These are phyloP conservation scores for Anabacerthia variegaticeps DNA, from an alignment of 2,797 vertebrate species.

Conservation along the genomic window DNA sequence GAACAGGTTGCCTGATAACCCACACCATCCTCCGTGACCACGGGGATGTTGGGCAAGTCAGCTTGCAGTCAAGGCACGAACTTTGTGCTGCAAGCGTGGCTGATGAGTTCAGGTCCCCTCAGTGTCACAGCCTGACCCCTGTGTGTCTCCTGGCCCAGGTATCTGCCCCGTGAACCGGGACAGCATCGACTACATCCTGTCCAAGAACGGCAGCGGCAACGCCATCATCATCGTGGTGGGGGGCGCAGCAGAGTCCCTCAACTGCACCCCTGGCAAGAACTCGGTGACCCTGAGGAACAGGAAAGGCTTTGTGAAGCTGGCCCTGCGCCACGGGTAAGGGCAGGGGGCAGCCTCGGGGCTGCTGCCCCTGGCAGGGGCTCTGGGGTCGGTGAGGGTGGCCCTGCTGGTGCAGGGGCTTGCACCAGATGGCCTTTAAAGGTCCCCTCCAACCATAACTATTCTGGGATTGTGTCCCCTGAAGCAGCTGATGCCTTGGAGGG, in stretches of 20 bases:
- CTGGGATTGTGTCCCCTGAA: neutral
- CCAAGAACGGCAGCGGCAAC: constrained; percentile 89
- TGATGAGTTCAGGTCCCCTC: neutral
- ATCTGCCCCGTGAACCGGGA: constrained; percentile 94
- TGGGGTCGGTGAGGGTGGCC: too few species aligned
- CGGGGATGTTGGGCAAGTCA: neutral
- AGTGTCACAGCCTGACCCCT: neutral
- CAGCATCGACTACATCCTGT: constrained; percentile 94
- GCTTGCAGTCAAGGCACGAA: neutral
- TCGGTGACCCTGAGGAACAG: constrained; percentile 87
- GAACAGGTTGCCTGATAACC: neutral
- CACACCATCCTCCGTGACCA: too few species aligned
- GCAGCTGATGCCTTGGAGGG: neutral
- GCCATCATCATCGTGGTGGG: constrained; percentile 94
- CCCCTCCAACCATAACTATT: neutral
- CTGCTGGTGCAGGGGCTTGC: neutral
- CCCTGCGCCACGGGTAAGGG: constrained; percentile 90
- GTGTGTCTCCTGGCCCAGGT: constrained; percentile 72
- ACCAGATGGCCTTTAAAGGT: neutral
- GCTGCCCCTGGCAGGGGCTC: too few species aligned
- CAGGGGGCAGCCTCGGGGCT: fast-evolving
- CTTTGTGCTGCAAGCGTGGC: neutral
- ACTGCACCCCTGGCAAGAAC: constrained; percentile 88
- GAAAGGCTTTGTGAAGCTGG: constrained; percentile 93
- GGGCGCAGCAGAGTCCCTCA: constrained; percentile 93